A percentile compares a stretch with the other conserved stretches of the same genome.
Conservation (phyloP, 2,113 vertebrate genomes). For the Edolisoma coerulescens region DNA sequence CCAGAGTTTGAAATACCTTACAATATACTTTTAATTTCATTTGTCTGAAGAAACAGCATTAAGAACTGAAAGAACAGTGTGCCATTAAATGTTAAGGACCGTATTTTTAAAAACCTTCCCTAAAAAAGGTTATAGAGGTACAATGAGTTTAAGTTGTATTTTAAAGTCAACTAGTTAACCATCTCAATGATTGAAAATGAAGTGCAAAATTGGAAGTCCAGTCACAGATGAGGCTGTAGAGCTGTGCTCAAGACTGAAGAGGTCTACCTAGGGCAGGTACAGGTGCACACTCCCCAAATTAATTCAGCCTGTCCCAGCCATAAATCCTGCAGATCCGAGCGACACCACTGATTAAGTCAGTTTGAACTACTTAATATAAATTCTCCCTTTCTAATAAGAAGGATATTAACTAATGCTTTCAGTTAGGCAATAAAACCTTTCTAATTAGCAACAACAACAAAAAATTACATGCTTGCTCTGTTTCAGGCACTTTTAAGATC, state of each 20-base stretch:
- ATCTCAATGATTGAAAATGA: not conserved
- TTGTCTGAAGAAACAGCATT: slow-evolving; percentile 17
- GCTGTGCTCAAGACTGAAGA: not conserved
- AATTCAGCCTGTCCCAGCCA: not conserved
- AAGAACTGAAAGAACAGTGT: not conserved
- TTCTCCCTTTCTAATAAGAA: slow-evolving; percentile 16
- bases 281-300: not conserved
- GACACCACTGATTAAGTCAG: not conserved
- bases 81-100: not conserved
- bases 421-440: not conserved
- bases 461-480: slow-evolving; percentile 73
- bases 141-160: not conserved
- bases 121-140: not conserved
- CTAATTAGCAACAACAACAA: slow-evolving; percentile 63
- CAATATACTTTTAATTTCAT: not conserved
- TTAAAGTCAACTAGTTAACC: not conserved
- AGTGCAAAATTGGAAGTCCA: not conserved
- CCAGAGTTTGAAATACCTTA: not conserved
- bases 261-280: not conserved
- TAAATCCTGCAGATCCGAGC: not conserved
- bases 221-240: not conserved
- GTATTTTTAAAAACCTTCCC: not conserved
- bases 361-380: not conserved
- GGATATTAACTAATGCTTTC: slow-evolving; percentile 27
- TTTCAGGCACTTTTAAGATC: slow-evolving; percentile 92